Conservation (phyloP, 2,888 invertebrate genomes). For the Orthonevra nobilis region DNA sequence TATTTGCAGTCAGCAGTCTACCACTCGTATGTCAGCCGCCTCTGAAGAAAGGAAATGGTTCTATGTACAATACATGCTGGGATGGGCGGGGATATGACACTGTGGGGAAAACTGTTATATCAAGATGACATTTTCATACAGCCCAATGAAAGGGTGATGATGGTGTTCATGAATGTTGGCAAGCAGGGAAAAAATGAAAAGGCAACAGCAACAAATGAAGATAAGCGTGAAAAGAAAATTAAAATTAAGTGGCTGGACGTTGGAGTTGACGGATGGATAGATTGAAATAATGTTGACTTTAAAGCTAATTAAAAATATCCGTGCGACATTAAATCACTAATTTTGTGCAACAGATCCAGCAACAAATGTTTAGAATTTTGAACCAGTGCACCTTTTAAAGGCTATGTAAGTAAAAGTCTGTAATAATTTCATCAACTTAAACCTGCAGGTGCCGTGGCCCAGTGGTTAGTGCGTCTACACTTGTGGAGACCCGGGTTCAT, state of each 20-base stretch:
- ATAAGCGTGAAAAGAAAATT: not conserved
- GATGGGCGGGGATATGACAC: constrained; percentile 15
- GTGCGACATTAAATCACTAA: no score
- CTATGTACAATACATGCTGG: not conserved
- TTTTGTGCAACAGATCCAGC: no score
- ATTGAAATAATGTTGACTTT: no score
- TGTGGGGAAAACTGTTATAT: constrained; percentile 7
- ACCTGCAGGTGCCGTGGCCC: no score
- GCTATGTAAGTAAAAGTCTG: no score
- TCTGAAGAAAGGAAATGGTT: not conserved
- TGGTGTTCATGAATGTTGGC: not conserved
- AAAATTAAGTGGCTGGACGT: constrained; percentile 5
- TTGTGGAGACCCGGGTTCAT: no score
- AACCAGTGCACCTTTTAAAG: no score
- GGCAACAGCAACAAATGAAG: not conserved
- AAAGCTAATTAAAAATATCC: no score
- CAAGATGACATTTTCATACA: constrained; percentile 26
- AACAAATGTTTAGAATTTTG: no score
- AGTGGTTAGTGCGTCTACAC: no score
- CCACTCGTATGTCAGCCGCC: not conserved
- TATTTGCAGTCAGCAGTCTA: constrained; percentile 39
- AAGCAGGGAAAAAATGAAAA: not conserved
- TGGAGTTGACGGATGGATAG: not conserved
- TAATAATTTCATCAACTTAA: no score
- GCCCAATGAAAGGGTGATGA: not conserved